These are phyloP conservation scores for Synergus itoensis DNA, from an alignment of 2,888 invertebrate species.

Conservation along the genomic window DNA sequence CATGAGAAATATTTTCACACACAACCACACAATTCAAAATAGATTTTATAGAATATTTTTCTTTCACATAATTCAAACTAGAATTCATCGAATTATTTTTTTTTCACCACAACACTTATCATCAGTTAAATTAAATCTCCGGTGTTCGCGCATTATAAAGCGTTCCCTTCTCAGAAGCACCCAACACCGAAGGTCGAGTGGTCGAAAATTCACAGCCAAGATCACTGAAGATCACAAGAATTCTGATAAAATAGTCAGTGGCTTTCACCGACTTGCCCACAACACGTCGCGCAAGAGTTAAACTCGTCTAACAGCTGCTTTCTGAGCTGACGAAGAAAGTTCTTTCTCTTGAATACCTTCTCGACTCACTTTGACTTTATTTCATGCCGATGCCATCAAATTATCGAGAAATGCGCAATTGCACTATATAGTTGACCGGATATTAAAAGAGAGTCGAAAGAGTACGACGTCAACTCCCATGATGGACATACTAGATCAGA, in stretches of 20 bases:
- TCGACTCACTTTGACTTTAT: constrained; percentile 45
- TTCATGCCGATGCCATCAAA: background rate
- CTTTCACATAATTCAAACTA: background rate
- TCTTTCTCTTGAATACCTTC: constrained; percentile 62
- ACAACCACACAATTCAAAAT: background rate
- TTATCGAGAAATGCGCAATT: background rate
- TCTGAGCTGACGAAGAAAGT: constrained; percentile 70
- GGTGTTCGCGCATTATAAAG: constrained; percentile 51
- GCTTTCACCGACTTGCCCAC: constrained; percentile 68
- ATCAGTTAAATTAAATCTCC: constrained; percentile 36
- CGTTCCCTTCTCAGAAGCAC: constrained; percentile 37
- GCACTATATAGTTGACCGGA: constrained; percentile 13
- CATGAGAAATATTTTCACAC: background rate
- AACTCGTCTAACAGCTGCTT: constrained; percentile 55
- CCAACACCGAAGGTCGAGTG: constrained; percentile 48
- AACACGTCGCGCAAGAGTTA: constrained; percentile 63
- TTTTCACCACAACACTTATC: background rate
- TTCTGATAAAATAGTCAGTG: constrained; percentile 52
- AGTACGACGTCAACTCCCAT: constrained; percentile 14
- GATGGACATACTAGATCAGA: constrained; percentile 6
- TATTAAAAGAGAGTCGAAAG: constrained; percentile 13
- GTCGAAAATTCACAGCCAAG: constrained; percentile 45
- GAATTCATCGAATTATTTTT: background rate
- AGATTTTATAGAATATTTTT: background rate
- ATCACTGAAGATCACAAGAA: constrained; percentile 54